A percentile compares a stretch with the other conserved stretches of the same genome.
Evolutionary conservation across 2,113 vertebrate species (phyloP).

Genomic region (Macrotus californicus): DNA sequence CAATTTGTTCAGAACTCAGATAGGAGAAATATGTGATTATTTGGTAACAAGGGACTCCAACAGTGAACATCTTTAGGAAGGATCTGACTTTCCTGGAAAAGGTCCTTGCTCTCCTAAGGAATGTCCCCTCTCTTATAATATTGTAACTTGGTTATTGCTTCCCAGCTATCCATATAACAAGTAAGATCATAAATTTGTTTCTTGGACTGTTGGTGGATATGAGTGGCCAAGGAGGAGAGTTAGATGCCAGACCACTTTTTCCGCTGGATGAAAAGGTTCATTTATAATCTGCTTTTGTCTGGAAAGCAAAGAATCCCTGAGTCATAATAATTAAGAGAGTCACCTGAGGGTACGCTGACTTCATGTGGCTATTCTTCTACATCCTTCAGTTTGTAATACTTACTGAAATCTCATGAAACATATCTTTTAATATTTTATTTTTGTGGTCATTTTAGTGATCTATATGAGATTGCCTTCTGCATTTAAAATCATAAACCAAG

Average conservation of each 20-base stretch:
- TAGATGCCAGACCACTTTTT: neutral
- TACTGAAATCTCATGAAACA: neutral
- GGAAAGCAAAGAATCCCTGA: neutral
- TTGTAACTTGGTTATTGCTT: neutral
- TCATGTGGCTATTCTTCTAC: neutral
- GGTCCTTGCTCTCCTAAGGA: neutral
- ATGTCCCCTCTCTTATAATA: neutral
- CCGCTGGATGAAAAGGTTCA: neutral
- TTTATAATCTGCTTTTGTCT: neutral
- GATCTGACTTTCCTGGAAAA: neutral
- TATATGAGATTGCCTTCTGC: too few relatives aligned
- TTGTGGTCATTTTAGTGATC: neutral
- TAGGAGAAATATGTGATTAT: neutral
- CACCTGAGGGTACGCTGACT: neutral
- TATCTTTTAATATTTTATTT: neutral
- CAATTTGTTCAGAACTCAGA: neutral
- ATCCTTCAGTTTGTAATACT: neutral
- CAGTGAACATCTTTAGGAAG: neutral
- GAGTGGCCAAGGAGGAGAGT: neutral
- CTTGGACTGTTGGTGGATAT: neutral
- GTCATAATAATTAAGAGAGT: neutral
- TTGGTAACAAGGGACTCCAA: neutral
- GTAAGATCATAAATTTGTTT: neutral
- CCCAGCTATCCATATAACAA: neutral
- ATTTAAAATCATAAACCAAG: too few relatives aligned